phyloP scores from a whole-genome alignment of 2,888 invertebrate genomes.

The Eubasilissa splendida region DNA sequence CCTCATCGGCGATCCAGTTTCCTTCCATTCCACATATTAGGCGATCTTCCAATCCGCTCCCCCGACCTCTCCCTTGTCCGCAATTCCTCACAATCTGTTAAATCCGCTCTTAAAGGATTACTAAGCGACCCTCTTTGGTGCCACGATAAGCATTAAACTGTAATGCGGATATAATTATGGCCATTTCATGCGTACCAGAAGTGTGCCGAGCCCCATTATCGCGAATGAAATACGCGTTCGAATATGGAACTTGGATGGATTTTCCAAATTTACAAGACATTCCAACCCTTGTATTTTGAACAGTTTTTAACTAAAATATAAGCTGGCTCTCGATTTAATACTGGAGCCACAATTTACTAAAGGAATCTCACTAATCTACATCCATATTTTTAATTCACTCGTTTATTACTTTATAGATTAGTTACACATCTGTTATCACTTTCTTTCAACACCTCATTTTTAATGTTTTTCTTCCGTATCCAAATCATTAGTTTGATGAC shows the following conservation, averaged over 20 bases:
- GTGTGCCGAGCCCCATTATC: conserved; percentile 28
- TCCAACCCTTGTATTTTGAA: conserved; percentile 7
- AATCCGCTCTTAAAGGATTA: conserved; percentile 52
- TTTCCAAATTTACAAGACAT: conserved; percentile 22
- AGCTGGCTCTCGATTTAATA: no score
- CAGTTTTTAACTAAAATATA: neutral
- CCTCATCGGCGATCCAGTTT: no score
- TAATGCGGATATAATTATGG: conserved; percentile 35
- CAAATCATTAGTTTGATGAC: no score
- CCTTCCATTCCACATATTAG: neutral
- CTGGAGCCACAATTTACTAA: no score
- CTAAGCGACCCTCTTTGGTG: conserved; percentile 31
- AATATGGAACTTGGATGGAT: conserved; percentile 4
- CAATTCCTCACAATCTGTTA: conserved; percentile 46
- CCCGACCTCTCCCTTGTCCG: neutral
- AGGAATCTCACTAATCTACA: no score
- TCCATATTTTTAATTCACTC: no score
- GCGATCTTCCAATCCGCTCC: conserved; percentile 8
- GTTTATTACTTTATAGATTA: no score
- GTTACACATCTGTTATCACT: no score
- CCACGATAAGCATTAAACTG: conserved; percentile 22
- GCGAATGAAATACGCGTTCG: conserved; percentile 18
- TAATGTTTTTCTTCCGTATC: no score
- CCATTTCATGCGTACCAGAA: conserved; percentile 33
- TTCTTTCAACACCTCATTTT: no score